Evolutionary conservation across 2,888 invertebrate species (phyloP).

Genomic region (Drosophila histrio): DNA sequence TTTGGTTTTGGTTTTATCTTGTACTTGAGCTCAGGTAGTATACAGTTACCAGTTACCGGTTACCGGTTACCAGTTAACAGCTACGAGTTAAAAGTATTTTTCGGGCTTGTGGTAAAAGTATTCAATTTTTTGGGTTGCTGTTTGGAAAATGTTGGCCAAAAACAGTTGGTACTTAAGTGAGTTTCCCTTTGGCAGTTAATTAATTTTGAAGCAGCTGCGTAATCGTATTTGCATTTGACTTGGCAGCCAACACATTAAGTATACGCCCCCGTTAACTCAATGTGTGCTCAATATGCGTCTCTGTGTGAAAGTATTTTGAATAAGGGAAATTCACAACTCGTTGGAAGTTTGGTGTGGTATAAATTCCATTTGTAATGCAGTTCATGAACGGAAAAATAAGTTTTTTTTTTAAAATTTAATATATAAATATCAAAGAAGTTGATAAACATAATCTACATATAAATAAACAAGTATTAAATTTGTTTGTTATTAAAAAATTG

Average conservation of each 20-base stretch:
- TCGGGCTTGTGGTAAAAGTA: constrained; percentile 8
- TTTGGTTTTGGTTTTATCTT: constrained; percentile 37
- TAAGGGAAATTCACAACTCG: constrained; percentile 6
- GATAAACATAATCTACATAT: not conserved
- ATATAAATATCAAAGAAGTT: not conserved
- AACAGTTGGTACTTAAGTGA: constrained; percentile 33
- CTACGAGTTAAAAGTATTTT: constrained; percentile 12
- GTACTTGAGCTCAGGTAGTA: constrained; percentile 40
- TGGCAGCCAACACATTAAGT: constrained; percentile 40
- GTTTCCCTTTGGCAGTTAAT: constrained; percentile 53
- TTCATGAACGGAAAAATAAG: not conserved
- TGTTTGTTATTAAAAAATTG: not conserved
- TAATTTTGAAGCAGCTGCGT: constrained; percentile 61
- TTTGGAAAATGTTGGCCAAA: constrained; percentile 27
- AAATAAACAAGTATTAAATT: not conserved
- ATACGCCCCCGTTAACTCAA: constrained; percentile 23
- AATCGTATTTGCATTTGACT: constrained; percentile 43
- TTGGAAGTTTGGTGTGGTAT: not conserved
- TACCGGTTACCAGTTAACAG: constrained; percentile 5
- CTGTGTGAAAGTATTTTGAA: not conserved
- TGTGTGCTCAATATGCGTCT: not conserved
- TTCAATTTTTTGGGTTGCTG: constrained; percentile 26
- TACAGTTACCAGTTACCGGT: constrained; percentile 3
- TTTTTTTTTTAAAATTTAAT: not conserved
- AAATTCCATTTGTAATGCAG: not conserved